phyloP scores from a whole-genome alignment of 2,797 vertebrate genomes.

The Morelia viridis region DNA sequence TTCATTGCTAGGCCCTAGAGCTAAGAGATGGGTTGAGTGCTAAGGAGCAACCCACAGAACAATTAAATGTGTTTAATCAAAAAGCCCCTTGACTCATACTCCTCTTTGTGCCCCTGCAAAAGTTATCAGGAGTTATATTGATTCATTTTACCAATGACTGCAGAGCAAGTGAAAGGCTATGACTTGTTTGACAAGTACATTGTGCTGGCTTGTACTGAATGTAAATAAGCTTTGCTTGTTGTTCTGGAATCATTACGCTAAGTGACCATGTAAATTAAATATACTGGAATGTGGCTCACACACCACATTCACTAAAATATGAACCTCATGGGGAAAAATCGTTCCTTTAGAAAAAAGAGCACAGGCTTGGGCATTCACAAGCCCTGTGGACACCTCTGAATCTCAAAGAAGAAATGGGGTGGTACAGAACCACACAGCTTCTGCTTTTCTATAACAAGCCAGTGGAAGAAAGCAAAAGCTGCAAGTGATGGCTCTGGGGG shows the following conservation, averaged over 20 bases:
- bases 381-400: not conserved
- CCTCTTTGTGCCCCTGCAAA: slow-evolving; percentile 47
- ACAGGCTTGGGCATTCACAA: too few relatives aligned
- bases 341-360: not conserved
- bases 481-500: not conserved
- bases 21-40: not conserved
- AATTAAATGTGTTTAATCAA: slow-evolving; percentile 47
- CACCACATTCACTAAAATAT: not conserved
- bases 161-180: slow-evolving; percentile 43
- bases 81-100: slow-evolving; percentile 38
- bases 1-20: slow-evolving; percentile 5
- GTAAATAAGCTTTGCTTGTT: slow-evolving; percentile 24
- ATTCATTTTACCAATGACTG: slow-evolving; percentile 48
- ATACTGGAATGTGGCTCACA: slow-evolving; percentile 33
- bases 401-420: not conserved
- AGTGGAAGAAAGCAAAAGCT: not conserved
- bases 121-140: slow-evolving; percentile 55
- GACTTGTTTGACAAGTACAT: slow-evolving; percentile 36
- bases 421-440: not conserved
- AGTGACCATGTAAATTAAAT: slow-evolving; percentile 47
- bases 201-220: slow-evolving; percentile 19
- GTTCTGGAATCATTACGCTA: slow-evolving; percentile 43
- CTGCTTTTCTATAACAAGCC: not conserved
- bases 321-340: not conserved
- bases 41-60: slow-evolving; percentile 35